Conservation (phyloP, 1,140 invertebrate genomes). For the Alviniconcha marisindica region DNA sequence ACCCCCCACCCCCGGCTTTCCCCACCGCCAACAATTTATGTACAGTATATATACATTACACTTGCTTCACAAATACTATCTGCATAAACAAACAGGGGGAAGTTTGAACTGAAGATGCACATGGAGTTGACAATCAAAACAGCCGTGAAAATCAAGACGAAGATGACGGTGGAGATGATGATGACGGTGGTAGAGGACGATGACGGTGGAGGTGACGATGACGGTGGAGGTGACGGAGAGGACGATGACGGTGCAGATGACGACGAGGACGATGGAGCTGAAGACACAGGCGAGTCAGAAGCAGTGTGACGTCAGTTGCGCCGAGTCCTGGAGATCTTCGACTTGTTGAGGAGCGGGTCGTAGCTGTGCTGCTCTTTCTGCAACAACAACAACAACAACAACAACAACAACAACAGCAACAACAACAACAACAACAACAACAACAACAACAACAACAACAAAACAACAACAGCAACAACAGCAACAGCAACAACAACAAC, state of each 20-base stretch:
- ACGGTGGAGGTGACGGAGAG: not conserved
- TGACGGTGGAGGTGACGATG: not conserved
- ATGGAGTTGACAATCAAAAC: too few species aligned
- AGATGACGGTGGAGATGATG: not conserved
- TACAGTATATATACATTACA: too few species aligned
- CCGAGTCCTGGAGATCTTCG: conserved; percentile 17
- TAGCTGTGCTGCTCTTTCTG: conserved; percentile 10
- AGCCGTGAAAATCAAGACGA: not conserved
- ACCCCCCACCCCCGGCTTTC: too few species aligned
- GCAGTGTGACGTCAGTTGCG: not conserved
- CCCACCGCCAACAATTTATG: too few species aligned
- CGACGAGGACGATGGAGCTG: not conserved
- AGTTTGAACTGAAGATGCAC: too few species aligned
- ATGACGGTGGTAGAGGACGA: not conserved
- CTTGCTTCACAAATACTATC: not conserved
- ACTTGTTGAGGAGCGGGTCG: conserved; percentile 2
- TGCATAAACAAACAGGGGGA: too few species aligned
- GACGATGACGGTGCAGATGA: not conserved
- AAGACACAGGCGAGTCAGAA: not conserved
- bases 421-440: not conserved
- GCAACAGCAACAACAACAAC: not conserved
- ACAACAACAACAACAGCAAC: not conserved
- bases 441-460: not conserved
- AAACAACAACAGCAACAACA: too few species aligned
- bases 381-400: not conserved